Conservation (phyloP, 2,113 vertebrate species). For the Noctilio leporinus region DNA sequence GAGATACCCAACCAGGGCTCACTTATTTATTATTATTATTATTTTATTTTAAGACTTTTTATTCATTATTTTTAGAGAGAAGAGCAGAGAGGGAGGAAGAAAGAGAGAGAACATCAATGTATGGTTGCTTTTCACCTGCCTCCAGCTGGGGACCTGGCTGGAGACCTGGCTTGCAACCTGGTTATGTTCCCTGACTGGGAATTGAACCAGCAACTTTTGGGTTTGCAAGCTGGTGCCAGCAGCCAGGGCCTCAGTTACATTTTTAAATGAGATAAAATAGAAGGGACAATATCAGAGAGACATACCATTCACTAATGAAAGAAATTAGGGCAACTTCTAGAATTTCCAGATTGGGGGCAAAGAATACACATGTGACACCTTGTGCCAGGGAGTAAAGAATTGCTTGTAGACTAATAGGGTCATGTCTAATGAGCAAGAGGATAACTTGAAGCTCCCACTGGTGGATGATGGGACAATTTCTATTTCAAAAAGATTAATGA, state of each 20-base stretch:
- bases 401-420: neutral
- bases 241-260: neutral
- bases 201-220: too few relatives aligned
- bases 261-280: neutral
- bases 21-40: too few relatives aligned
- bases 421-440: neutral
- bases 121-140: too few relatives aligned
- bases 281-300: neutral
- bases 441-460: neutral
- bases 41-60: too few relatives aligned
- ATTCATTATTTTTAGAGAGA: too few relatives aligned
- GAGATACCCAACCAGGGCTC: too few relatives aligned
- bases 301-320: neutral
- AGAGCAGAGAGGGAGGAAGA: too few relatives aligned
- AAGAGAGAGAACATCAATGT: too few relatives aligned
- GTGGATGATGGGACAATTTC: neutral
- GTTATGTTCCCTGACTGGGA: too few relatives aligned
- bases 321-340: neutral
- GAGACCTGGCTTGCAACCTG: too few relatives aligned
- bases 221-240: too few relatives aligned
- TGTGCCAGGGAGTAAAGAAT: neutral
- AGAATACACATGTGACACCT: neutral
- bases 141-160: too few relatives aligned
- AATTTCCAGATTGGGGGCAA: neutral
- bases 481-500: neutral